Evolutionary conservation across 2,797 vertebrate genomes (phyloP), one percentile per base, ranked within the genome.

Genomic region (Malacoctenus gilli): DNA sequence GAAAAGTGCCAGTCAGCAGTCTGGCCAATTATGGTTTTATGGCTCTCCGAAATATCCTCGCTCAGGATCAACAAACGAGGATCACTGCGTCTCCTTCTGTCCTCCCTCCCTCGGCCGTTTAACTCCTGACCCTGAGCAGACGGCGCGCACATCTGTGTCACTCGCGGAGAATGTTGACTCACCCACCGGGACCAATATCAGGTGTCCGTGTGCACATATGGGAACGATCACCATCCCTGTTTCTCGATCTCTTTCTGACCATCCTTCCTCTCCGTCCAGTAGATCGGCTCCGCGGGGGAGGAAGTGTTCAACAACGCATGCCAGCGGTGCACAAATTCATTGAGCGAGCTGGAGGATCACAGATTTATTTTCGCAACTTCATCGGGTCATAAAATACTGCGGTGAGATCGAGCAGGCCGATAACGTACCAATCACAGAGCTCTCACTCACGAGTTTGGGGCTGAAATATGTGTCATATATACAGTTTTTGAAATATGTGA

Each of bases 181-280:
- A 82, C 78, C 80, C 83, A 86, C 75, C 57, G 62, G 79, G 82
- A 84, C 21, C 49, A 82, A 79, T 76, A 92, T 91, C 90, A 89
- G 85, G 85, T 87, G 87, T 90, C 89, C 71, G 54, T 65, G 10
- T 48, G 71, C 80, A 86, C 91, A 92, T 89, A 75, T 91, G 91
- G 89, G 86, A 91, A 85, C 79, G 15, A 91, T 90, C 75, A 81
- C 46, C 23, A 60, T 23, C 71, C 47, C 68, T 60, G 50, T 40
- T 57, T 80, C 42, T 55, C 53, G 8, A 34, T 68, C 63, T 62
- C 55, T 28, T 4, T 57, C 22, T 43, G 14, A 59, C 50, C 5
- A 1, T 48, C 55, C 59, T 44, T 69, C 8, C 9, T 3, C 4
- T 49, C 22, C 35, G 63, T 60, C 68, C 36, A 59, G 52, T 44